phyloP scores from a whole-genome alignment of 2,113 vertebrate species.

The Silurus glanis region DNA sequence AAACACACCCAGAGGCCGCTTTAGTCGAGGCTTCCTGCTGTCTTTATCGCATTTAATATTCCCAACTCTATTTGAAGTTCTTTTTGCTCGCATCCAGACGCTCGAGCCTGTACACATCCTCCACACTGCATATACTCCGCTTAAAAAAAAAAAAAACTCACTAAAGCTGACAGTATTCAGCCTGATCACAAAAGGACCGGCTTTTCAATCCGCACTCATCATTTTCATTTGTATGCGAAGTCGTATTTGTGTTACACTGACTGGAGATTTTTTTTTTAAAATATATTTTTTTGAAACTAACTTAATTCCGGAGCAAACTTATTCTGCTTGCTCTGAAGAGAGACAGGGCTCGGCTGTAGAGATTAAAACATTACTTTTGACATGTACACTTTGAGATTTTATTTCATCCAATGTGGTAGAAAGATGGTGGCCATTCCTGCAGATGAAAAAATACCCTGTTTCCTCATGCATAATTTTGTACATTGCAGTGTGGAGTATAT shows the following conservation, averaged over 20 bases:
- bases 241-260: constrained; percentile 59
- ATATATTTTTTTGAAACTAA: constrained; percentile 42
- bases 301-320: constrained; percentile 54
- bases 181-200: constrained; percentile 31
- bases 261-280: constrained; percentile 54
- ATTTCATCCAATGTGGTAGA: neutral
- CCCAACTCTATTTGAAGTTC: constrained; percentile 42
- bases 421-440: constrained; percentile 15
- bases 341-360: constrained; percentile 49
- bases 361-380: constrained; percentile 49
- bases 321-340: neutral
- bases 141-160: neutral
- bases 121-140: constrained; percentile 14
- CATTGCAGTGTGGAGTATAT: constrained; percentile 57
- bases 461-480: constrained; percentile 57
- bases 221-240: constrained; percentile 68
- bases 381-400: constrained; percentile 33
- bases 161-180: constrained; percentile 15
- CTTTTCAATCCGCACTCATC: constrained; percentile 47
- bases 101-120: constrained; percentile 8
- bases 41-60: constrained; percentile 47
- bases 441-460: constrained; percentile 31
- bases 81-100: constrained; percentile 22
- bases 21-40: constrained; percentile 38
- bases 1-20: constrained; percentile 32